A percentile compares a stretch with the other conserved stretches of the same genome.
These are phyloP conservation scores for Ypsolopha sequella DNA, from an alignment of 2,888 invertebrate species.

Conservation along the genomic window DNA sequence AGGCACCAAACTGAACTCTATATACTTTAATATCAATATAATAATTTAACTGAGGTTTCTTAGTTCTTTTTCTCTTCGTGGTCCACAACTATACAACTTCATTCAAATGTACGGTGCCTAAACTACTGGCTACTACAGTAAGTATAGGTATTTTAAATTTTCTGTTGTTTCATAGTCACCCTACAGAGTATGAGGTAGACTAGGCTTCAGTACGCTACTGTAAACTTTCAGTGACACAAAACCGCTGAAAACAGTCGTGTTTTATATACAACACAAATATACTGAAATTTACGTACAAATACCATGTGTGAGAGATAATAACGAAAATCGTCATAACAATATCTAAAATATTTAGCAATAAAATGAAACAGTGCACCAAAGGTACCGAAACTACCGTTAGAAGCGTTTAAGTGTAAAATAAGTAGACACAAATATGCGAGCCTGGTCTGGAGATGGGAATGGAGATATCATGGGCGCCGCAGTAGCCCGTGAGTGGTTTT, in stretches of 20 bases:
- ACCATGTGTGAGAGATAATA: neutral
- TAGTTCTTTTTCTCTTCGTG: no score
- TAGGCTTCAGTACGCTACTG: conserved; percentile 29
- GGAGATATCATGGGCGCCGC: conserved; percentile 52
- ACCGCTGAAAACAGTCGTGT: conserved; percentile 29
- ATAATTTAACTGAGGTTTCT: no score
- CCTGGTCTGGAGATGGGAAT: conserved; percentile 39
- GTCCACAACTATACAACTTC: no score
- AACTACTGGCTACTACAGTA: no score
- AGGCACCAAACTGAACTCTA: no score
- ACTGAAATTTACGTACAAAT: neutral
- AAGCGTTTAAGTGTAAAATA: neutral
- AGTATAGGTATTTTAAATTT: neutral
- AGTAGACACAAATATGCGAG: conserved; percentile 30
- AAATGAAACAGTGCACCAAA: neutral
- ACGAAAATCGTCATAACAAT: neutral
- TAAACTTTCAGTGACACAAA: conserved; percentile 46
- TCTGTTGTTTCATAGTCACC: conserved; percentile 17
- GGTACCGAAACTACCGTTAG: neutral
- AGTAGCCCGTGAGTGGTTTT: conserved; percentile 43
- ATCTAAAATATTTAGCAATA: neutral
- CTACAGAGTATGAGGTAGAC: conserved; percentile 18
- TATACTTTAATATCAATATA: no score
- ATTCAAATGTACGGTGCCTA: no score
- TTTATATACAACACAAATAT: conserved; percentile 4